Evolutionary conservation across 1,140 invertebrate genomes (phyloP).

Genomic region (Monochamus saltuarius): DNA sequence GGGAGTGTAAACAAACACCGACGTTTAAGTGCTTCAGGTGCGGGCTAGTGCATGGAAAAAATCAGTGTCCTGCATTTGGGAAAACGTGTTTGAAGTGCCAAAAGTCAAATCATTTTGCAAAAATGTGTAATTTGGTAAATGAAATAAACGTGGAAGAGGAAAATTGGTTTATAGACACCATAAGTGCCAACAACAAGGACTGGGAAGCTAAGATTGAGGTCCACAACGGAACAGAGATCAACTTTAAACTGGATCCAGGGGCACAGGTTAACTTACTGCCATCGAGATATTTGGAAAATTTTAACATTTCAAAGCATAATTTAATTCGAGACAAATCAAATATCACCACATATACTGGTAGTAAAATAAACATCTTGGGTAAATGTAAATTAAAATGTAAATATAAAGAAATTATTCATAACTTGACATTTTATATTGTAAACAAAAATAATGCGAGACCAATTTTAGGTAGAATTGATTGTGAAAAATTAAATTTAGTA

Average conservation of each 20-base stretch:
- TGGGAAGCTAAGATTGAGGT: conserved; percentile 3
- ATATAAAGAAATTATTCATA: too few relatives aligned
- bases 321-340: neutral
- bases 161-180: conserved; percentile 7
- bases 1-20: too few relatives aligned
- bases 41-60: too few relatives aligned
- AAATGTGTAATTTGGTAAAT: conserved; percentile 16
- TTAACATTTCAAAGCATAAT: too few relatives aligned
- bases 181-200: conserved; percentile 2
- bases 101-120: conserved; percentile 32
- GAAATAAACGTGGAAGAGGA: conserved; percentile 15
- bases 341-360: conserved; percentile 20
- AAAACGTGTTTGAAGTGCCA: conserved; percentile 29
- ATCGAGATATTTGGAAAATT: too few relatives aligned
- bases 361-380: conserved; percentile 21
- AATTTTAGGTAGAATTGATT: conserved; percentile 14
- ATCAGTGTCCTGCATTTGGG: conserved; percentile 29
- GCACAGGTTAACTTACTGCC: too few relatives aligned
- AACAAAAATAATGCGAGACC: neutral
- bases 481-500: conserved; percentile 17
- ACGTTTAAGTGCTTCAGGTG: too few relatives aligned
- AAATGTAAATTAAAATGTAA: neutral
- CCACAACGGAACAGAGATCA: conserved; percentile 15
- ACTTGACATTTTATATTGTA: conserved; percentile 13
- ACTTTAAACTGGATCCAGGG: neutral